These are phyloP conservation scores for Atherinosoma microstoma DNA, from an alignment of 2,797 vertebrate species.

Conservation along the genomic window DNA sequence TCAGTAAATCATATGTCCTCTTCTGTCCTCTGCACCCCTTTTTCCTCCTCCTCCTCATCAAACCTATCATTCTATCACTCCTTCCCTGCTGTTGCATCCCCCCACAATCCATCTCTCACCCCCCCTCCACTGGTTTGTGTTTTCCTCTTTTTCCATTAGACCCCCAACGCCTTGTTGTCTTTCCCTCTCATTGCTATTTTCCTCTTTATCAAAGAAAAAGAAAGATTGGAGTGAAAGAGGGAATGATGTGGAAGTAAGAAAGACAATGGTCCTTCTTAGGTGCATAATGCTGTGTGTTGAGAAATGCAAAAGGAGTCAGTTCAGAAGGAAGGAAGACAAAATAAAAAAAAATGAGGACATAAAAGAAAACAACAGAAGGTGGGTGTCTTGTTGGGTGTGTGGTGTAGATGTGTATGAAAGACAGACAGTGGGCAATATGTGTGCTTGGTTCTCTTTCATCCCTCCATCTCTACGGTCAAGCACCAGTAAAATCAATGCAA, in stretches of 20 bases:
- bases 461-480: conserved; percentile 33
- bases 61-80: conserved; percentile 65
- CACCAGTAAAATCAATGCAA: conserved; percentile 49
- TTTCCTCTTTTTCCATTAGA: conserved; percentile 31
- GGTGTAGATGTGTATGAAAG: conserved; percentile 6
- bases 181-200: conserved; percentile 20
- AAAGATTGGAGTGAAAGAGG: conserved; percentile 13
- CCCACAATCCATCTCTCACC: conserved; percentile 7
- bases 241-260: conserved; percentile 12
- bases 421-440: conserved; percentile 17
- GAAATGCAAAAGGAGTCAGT: conserved; percentile 19
- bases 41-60: conserved; percentile 46
- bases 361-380: conserved; percentile 16
- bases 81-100: conserved; percentile 26
- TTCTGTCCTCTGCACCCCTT: conserved; percentile 53
- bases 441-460: conserved; percentile 33
- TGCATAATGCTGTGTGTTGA: conserved; percentile 44
- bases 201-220: conserved; percentile 23
- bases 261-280: conserved; percentile 18
- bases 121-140: conserved; percentile 12
- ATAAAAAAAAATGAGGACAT: conserved; percentile 17
- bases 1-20: conserved; percentile 75
- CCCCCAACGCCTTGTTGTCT: conserved; percentile 30
- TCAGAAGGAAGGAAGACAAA: conserved; percentile 9
- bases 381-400: conserved; percentile 16